phyloP scores from a whole-genome alignment of 1,140 invertebrate genomes.

The Diabrotica undecimpunctata region DNA sequence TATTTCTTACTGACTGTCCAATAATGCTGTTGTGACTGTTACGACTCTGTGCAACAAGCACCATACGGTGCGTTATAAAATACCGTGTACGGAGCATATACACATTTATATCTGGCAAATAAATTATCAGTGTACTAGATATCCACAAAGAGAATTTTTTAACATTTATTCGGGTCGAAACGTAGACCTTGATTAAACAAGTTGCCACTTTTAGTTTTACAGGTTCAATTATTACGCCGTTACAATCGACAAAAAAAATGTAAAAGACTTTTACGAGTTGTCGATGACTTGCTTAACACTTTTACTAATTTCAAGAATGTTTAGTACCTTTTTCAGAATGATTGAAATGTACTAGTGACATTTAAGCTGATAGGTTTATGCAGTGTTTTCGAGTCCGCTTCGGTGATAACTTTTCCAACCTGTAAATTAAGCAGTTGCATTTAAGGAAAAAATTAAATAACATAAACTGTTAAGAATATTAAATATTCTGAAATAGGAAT shows the following conservation, averaged over 20 bases:
- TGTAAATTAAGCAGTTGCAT: no score
- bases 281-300: not conserved
- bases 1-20: no score
- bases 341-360: no score
- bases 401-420: no score
- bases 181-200: not conserved
- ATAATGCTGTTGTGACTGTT: no score
- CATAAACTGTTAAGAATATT: no score
- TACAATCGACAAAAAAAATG: not conserved
- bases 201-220: not conserved
- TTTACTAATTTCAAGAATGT: not conserved
- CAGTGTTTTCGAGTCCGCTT: no score
- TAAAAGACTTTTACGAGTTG: not conserved
- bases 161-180: not conserved
- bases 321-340: no score
- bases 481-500: no score
- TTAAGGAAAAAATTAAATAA: no score
- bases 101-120: not conserved
- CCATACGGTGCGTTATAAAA: not conserved
- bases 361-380: no score
- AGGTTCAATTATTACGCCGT: not conserved
- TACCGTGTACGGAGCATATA: slow-evolving; percentile 1
- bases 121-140: not conserved
- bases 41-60: no score
- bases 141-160: not conserved